These are phyloP conservation scores for Bombus turneri DNA, from an alignment of 1,140 invertebrate species.

Conservation along the genomic window DNA sequence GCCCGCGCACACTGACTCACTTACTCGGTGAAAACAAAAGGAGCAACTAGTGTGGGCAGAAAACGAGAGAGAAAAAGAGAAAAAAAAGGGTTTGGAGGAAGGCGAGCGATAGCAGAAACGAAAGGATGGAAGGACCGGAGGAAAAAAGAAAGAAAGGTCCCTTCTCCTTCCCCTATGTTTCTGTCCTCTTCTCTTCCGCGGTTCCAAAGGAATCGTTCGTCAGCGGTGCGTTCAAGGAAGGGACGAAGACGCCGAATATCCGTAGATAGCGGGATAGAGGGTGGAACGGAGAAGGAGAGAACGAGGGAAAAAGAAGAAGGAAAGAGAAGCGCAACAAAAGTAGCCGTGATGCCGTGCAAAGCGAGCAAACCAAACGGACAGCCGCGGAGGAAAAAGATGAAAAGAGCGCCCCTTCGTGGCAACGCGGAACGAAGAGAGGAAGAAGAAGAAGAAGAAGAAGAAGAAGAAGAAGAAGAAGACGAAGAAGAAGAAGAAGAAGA, in stretches of 20 bases:
- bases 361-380: conserved; percentile 59
- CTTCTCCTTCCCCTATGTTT: not conserved
- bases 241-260: conserved; percentile 21
- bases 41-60: conserved; percentile 59
- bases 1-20: conserved; percentile 57
- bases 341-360: conserved; percentile 73
- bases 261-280: conserved; percentile 30
- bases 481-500: not conserved
- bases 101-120: conserved; percentile 10
- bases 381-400: conserved; percentile 68
- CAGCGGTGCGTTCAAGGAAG: conserved; percentile 18
- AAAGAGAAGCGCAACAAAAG: conserved; percentile 71
- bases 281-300: conserved; percentile 44
- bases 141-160: conserved; percentile 16
- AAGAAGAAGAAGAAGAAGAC: not conserved
- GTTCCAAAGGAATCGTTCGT: conserved; percentile 6
- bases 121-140: conserved; percentile 22
- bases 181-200: not conserved
- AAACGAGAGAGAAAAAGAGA: conserved; percentile 33
- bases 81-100: conserved; percentile 1
- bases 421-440: conserved; percentile 58
- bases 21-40: conserved; percentile 73
- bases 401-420: conserved; percentile 58
- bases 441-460: conserved; percentile 46
- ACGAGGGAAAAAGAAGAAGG: conserved; percentile 64